Percentiles rank a stretch among this genome's conserved stretches.
Conservation (phyloP, 2,797 vertebrate genomes). For the Chloroceryle inda region DNA sequence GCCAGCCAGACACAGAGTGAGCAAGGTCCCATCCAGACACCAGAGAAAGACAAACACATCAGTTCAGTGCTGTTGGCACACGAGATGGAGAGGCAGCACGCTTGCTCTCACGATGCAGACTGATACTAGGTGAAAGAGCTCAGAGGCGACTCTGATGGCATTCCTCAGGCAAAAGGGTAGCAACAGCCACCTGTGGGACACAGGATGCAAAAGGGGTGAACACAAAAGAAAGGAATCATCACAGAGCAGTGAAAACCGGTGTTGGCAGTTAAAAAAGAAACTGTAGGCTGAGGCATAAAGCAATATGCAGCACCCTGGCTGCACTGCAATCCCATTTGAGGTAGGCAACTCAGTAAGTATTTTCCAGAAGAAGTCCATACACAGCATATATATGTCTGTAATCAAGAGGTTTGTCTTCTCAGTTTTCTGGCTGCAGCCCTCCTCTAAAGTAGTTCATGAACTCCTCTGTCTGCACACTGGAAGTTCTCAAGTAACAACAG, state of each 20-base stretch:
- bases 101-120: rapidly evolving
- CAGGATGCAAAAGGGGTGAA: not conserved
- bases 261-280: not conserved
- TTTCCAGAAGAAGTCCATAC: not conserved
- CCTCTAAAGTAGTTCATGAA: not conserved
- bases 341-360: not conserved
- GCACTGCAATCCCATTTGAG: not conserved
- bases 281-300: not conserved
- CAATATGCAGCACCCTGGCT: not conserved
- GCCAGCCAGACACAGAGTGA: not conserved
- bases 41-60: not conserved
- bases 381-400: not conserved
- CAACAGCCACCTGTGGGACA: not conserved
- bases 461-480: not conserved
- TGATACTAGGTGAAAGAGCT: not conserved
- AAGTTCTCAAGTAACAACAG: not conserved
- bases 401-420: not conserved
- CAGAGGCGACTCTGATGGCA: not conserved
- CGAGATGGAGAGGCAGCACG: rapidly evolving
- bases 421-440: not conserved
- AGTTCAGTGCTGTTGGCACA: not conserved
- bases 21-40: not conserved
- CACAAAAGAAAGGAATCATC: not conserved
- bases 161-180: not conserved
- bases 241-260: not conserved